Percentiles rank a stretch among this genome's conserved stretches.
Conservation (phyloP, 2,888 invertebrate species). For the Chymomyza caudatula region DNA sequence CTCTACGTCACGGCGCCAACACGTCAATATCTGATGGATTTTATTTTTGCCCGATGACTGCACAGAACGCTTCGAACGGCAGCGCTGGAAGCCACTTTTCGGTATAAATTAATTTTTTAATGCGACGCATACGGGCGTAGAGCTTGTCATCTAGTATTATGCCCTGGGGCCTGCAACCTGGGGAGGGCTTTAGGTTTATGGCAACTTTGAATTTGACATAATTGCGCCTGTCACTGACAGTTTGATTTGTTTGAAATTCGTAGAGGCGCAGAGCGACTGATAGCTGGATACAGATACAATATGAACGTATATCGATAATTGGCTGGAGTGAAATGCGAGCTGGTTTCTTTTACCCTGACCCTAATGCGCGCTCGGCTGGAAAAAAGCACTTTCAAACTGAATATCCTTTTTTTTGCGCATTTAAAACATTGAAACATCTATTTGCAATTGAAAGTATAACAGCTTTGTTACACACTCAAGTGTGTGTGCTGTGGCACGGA, state of each 20-base stretch:
- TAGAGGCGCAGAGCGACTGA: neutral
- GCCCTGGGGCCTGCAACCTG: neutral
- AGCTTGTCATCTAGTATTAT: neutral
- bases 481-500: too few relatives aligned
- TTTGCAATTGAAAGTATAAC: neutral
- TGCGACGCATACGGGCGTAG: slow-evolving; percentile 18
- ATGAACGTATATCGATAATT: slow-evolving; percentile 19
- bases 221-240: slow-evolving; percentile 45
- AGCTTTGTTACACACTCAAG: too few relatives aligned
- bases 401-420: neutral
- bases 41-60: slow-evolving; percentile 34
- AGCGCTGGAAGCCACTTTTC: slow-evolving; percentile 11
- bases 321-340: slow-evolving; percentile 23
- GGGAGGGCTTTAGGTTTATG: slow-evolving; percentile 7
- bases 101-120: slow-evolving; percentile 37
- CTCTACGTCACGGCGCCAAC: neutral
- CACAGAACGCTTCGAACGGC: slow-evolving; percentile 18
- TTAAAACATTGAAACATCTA: neutral
- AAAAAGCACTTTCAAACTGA: slow-evolving; percentile 23
- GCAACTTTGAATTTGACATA: slow-evolving; percentile 43
- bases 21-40: slow-evolving; percentile 13
- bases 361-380: slow-evolving; percentile 32
- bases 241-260: slow-evolving; percentile 23
- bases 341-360: slow-evolving; percentile 36
- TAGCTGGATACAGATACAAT: slow-evolving; percentile 10